These are phyloP conservation scores for Forbesichthys agassizii DNA, from an alignment of 2,113 vertebrate genomes.

Conservation along the genomic window DNA sequence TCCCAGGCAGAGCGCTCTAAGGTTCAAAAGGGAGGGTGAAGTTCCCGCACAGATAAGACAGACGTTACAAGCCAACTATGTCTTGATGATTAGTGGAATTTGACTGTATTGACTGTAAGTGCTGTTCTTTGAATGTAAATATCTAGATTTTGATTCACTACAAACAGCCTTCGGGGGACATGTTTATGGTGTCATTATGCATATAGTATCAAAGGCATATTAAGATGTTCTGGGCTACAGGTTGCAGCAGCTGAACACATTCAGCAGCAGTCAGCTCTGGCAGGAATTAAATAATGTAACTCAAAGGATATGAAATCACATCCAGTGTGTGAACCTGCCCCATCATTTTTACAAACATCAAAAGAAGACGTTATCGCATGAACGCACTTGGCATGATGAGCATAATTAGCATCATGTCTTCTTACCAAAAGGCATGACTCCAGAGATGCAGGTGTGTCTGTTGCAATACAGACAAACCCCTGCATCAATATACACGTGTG, in stretches of 20 bases:
- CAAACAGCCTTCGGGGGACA: background rate
- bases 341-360: slow-evolving; percentile 35
- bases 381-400: slow-evolving; percentile 60
- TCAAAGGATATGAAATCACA: slow-evolving; percentile 35
- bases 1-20: slow-evolving; percentile 58
- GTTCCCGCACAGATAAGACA: slow-evolving; percentile 33
- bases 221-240: background rate
- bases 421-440: slow-evolving; percentile 44
- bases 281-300: slow-evolving; percentile 4
- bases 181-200: background rate
- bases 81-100: slow-evolving; percentile 44
- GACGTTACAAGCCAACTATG: slow-evolving; percentile 29
- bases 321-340: slow-evolving; percentile 33
- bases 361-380: slow-evolving; percentile 37
- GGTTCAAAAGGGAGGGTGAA: slow-evolving; percentile 37
- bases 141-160: slow-evolving; percentile 9
- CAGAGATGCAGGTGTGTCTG: slow-evolving; percentile 63
- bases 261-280: slow-evolving; percentile 10
- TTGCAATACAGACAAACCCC: slow-evolving; percentile 64
- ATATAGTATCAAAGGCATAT: slow-evolving; percentile 18
- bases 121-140: slow-evolving; percentile 11
- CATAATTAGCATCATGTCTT: slow-evolving; percentile 66
- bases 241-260: slow-evolving; percentile 15
- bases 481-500: background rate
- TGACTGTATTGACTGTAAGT: slow-evolving; percentile 18